These are phyloP conservation scores for Erythrocercus mccallii DNA, from an alignment of 2,113 vertebrate genomes.

Conservation along the genomic window DNA sequence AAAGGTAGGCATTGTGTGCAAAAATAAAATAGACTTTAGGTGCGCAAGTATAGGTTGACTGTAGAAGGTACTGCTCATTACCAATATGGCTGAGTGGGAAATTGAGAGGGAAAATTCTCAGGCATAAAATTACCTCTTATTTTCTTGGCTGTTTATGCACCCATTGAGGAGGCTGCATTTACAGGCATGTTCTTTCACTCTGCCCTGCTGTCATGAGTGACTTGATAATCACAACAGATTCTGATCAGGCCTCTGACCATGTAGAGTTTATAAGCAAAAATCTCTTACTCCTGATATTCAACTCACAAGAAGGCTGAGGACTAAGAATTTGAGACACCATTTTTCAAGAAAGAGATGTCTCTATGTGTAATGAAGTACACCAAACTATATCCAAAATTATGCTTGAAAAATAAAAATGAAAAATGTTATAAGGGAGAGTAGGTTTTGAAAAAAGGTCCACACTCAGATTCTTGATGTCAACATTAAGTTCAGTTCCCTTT, in stretches of 20 bases:
- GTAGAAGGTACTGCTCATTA: not conserved
- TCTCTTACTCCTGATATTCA: not conserved
- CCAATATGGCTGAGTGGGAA: not conserved
- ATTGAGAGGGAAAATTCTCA: not conserved
- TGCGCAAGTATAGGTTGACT: not conserved
- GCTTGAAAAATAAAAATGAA: not conserved
- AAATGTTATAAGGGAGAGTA: not conserved
- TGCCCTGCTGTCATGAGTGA: not conserved
- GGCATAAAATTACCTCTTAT: not conserved
- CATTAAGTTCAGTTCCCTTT: not conserved
- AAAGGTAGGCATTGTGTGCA: not conserved
- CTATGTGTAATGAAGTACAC: not conserved
- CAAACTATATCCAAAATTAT: not conserved
- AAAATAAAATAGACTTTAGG: not conserved
- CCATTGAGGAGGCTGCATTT: not conserved
- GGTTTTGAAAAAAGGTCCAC: not conserved
- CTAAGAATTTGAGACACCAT: not conserved
- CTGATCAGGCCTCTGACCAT: not conserved
- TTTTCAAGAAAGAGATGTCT: not conserved
- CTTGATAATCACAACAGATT: not conserved
- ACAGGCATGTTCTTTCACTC: not conserved
- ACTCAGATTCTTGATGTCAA: not conserved
- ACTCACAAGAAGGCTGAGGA: not conserved
- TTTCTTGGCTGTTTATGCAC: not conserved
- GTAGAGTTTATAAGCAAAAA: not conserved